These are phyloP conservation scores for Pterocles orientalis DNA, from an alignment of 2,113 vertebrate species.

Conservation along the genomic window DNA sequence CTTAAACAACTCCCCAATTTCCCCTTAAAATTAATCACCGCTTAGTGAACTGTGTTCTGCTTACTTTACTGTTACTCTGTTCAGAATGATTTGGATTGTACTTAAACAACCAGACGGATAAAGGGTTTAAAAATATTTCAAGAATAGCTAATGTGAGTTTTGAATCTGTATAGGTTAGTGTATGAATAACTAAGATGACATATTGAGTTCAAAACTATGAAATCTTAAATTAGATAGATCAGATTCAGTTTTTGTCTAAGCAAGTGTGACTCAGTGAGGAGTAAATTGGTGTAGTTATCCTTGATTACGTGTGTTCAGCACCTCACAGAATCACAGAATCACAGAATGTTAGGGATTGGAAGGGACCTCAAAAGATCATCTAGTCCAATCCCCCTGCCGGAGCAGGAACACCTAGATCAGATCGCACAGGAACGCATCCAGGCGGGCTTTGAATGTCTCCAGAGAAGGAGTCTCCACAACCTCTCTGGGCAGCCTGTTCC, in stretches of 20 bases:
- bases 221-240: neutral
- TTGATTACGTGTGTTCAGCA: fast-evolving
- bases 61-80: neutral
- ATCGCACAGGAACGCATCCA: no score
- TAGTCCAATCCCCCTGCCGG: no score
- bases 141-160: neutral
- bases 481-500: no score
- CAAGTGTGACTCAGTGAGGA: neutral
- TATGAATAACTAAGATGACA: neutral
- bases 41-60: neutral
- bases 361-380: no score
- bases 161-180: neutral
- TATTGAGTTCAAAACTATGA: neutral
- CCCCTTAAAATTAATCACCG: neutral
- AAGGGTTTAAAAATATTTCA: neutral
- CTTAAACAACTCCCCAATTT: neutral
- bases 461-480: no score
- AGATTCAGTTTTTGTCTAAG: neutral
- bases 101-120: neutral
- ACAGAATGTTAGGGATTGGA: no score
- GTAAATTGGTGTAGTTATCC: neutral
- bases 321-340: no score
- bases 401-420: no score
- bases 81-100: neutral
- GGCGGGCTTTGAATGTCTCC: no score